Conservation (phyloP, 2,888 invertebrate species). For the Drosophila lacicola region DNA sequence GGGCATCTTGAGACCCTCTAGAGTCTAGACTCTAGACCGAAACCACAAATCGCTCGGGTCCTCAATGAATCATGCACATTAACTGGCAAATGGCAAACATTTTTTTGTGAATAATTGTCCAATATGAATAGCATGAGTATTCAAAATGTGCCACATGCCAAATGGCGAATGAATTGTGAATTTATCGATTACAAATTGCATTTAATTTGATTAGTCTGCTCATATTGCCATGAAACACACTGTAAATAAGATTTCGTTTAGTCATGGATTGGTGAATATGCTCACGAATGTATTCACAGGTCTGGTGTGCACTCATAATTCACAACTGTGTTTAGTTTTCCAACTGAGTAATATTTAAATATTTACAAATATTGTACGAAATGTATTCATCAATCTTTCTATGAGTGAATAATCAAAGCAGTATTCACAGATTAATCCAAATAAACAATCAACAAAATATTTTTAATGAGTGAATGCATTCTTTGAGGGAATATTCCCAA, state of each 20-base stretch:
- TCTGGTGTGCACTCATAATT: too few species aligned
- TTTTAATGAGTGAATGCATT: neutral
- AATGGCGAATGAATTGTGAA: neutral
- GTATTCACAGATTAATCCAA: too few species aligned
- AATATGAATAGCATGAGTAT: slow-evolving; percentile 14
- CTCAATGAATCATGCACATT: slow-evolving; percentile 5
- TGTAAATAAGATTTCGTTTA: neutral
- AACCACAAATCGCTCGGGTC: neutral
- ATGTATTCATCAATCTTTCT: too few species aligned
- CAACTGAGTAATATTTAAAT: too few species aligned
- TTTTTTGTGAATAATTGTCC: neutral
- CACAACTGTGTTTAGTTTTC: too few species aligned
- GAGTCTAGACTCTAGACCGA: slow-evolving; percentile 21
- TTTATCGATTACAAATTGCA: neutral
- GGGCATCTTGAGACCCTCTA: slow-evolving; percentile 51
- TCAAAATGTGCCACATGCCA: neutral
- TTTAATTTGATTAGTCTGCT: too few species aligned
- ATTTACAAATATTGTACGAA: too few species aligned
- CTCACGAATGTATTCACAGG: neutral
- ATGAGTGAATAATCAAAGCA: too few species aligned
- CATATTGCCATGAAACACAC: too few species aligned
- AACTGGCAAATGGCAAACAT: slow-evolving; percentile 13
- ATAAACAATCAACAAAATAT: too few species aligned
- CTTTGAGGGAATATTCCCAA: too few species aligned
- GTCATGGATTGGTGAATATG: neutral